A percentile compares a stretch with the other conserved stretches of the same genome.
Evolutionary conservation across 2,888 invertebrate genomes (phyloP).

Genomic region (Ochlodes sylvanus): DNA sequence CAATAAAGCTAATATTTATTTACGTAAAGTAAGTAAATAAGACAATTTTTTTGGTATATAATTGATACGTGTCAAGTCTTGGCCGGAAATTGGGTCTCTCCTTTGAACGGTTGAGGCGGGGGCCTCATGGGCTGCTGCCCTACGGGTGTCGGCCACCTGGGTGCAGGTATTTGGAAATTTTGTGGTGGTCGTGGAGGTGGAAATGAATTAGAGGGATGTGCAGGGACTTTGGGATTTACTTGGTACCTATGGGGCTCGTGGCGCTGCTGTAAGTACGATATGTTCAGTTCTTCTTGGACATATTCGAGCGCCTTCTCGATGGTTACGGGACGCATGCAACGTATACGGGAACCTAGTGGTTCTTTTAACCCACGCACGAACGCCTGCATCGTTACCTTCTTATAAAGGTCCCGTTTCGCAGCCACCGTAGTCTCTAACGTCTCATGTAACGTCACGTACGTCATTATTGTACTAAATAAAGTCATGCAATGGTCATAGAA

Average conservation of each 20-base stretch:
- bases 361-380: slow-evolving; percentile 43
- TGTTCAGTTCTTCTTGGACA: slow-evolving; percentile 38
- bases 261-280: slow-evolving; percentile 35
- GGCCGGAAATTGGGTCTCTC: no score
- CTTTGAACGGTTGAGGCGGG: slow-evolving; percentile 30
- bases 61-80: no score
- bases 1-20: no score
- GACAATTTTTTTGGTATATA: no score
- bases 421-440: slow-evolving; percentile 36
- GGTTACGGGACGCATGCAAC: slow-evolving; percentile 40
- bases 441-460: slow-evolving; percentile 37
- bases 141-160: slow-evolving; percentile 24
- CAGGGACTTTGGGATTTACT: slow-evolving; percentile 5
- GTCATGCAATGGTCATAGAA: slow-evolving; percentile 39
- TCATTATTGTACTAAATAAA: slow-evolving; percentile 42
- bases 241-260: slow-evolving; percentile 27
- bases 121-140: slow-evolving; percentile 32
- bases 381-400: slow-evolving; percentile 39
- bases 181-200: slow-evolving; percentile 14
- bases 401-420: slow-evolving; percentile 40
- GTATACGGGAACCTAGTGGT: slow-evolving; percentile 43
- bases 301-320: slow-evolving; percentile 40
- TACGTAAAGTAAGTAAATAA: no score
- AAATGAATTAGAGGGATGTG: slow-evolving; percentile 16
- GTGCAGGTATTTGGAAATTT: slow-evolving; percentile 3